Conservation (phyloP, 1,140 invertebrate genomes). For the Cherax destructor region DNA sequence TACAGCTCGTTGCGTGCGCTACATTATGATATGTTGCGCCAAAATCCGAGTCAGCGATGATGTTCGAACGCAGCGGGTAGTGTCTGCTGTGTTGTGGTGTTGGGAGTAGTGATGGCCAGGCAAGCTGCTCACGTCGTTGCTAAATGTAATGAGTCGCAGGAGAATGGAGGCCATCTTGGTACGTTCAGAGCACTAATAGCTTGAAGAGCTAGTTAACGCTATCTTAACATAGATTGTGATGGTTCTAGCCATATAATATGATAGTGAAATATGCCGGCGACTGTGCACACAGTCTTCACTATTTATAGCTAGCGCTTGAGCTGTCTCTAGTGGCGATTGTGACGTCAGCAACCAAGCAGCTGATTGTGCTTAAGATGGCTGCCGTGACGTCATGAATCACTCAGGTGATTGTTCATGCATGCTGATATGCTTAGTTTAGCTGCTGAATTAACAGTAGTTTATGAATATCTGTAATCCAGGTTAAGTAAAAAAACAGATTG, state of each 20-base stretch:
- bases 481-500: too few species aligned
- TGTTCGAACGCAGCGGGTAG: not conserved
- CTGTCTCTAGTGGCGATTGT: not conserved
- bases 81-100: slow-evolving; percentile 9
- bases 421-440: too few species aligned
- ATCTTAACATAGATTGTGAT: not conserved
- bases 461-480: too few species aligned
- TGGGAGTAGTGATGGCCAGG: slow-evolving; percentile 16
- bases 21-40: not conserved
- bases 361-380: not conserved
- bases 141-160: slow-evolving; percentile 28
- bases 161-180: slow-evolving; percentile 49
- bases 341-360: not conserved
- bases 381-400: slow-evolving; percentile 22
- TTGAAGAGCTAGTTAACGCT: not conserved
- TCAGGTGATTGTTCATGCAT: not conserved
- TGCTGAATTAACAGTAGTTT: too few species aligned
- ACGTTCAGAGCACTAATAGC: slow-evolving; percentile 14
- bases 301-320: not conserved
- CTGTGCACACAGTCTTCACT: not conserved
- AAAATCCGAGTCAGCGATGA: not conserved
- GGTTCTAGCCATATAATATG: not conserved
- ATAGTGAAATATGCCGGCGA: slow-evolving; percentile 10
- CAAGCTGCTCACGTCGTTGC: slow-evolving; percentile 27
- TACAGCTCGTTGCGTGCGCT: too few species aligned